phyloP scores from a whole-genome alignment of 1,140 invertebrate species.

The Pseudoatta argentina region DNA sequence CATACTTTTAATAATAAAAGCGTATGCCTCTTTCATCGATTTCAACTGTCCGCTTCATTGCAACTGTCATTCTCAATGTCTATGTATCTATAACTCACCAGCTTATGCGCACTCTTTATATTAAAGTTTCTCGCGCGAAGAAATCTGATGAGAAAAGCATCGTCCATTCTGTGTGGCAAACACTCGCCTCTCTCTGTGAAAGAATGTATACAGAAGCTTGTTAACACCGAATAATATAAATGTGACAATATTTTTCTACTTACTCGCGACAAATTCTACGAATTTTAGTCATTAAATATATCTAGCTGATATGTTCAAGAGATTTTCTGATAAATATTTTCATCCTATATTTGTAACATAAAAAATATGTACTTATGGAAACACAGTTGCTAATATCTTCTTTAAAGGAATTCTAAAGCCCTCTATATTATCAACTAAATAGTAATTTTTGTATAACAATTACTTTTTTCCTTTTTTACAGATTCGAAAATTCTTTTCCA shows the following conservation, averaged over 20 bases:
- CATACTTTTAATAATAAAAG: slow-evolving; percentile 3
- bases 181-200: slow-evolving; percentile 91
- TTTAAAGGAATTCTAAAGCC: background rate
- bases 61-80: slow-evolving; percentile 13
- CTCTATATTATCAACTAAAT: too few relatives aligned
- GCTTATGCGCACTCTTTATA: slow-evolving; percentile 91
- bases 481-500: too few relatives aligned
- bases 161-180: slow-evolving; percentile 92
- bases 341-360: too few relatives aligned
- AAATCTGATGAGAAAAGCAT: slow-evolving; percentile 93
- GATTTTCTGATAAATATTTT: background rate
- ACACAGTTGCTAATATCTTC: too few relatives aligned
- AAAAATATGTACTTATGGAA: too few relatives aligned
- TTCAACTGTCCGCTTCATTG: background rate
- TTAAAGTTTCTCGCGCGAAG: slow-evolving; percentile 94
- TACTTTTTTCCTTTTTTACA: too few relatives aligned
- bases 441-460: too few relatives aligned
- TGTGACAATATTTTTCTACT: background rate
- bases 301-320: background rate
- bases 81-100: slow-evolving; percentile 88
- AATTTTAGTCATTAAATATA: background rate
- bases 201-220: slow-evolving; percentile 34
- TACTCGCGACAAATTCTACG: background rate
- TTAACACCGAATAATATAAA: background rate
- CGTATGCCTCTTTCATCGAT: background rate